Evolutionary conservation across 2,797 vertebrate genomes (phyloP), one percentile per base, ranked within the genome.

Genomic region (Alca torda): DNA sequence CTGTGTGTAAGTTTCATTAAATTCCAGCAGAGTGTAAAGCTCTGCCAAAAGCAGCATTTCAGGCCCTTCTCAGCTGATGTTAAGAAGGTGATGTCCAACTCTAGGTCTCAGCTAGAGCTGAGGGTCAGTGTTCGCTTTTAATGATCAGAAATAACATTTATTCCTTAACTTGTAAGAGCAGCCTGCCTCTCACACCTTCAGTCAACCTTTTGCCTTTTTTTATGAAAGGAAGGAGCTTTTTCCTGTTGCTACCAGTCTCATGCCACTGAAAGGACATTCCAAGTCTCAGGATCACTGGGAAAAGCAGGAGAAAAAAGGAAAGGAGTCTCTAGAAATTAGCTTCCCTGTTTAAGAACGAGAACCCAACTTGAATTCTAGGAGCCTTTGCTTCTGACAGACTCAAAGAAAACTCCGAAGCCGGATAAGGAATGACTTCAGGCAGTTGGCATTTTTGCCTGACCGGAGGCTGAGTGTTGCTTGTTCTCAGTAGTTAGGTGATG

Each of bases 151-250:
- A 70, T 68, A 0, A 56, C 16, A 6, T 67, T 84, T 83, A 37
- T 77, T 89, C 35, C 70, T 90, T 90, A 78, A 41, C 41, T 79
- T 76, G 14, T 89, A 65, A 89, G 63, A 83, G 43, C 65, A 86
- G 23, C 11, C 67, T 95, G 70, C 43, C 75, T 93, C 43, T 83
- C 68, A 85, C 48, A 85, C 74, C 18, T 88, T 70, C 50, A 67
- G 31, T 82, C 68, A 82, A 41, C 21, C n/a, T 93, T 87, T 89
- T 81, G 63, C 78, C 37, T 96, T 94, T 91, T 95, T 92, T 86
- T 72, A 41, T 84, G 74, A 95, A 89, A 96, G 74, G 87, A 97
- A 98, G 87, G 96, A 88, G 41, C 56, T 96, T 87, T 96, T 97
- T 97, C 78, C 87, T 97, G 59, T 97, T 97, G 80, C 89, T 95